These are phyloP conservation scores for Saimiri boliviensis DNA, from an alignment of 2,113 vertebrate genomes.

Conservation along the genomic window DNA sequence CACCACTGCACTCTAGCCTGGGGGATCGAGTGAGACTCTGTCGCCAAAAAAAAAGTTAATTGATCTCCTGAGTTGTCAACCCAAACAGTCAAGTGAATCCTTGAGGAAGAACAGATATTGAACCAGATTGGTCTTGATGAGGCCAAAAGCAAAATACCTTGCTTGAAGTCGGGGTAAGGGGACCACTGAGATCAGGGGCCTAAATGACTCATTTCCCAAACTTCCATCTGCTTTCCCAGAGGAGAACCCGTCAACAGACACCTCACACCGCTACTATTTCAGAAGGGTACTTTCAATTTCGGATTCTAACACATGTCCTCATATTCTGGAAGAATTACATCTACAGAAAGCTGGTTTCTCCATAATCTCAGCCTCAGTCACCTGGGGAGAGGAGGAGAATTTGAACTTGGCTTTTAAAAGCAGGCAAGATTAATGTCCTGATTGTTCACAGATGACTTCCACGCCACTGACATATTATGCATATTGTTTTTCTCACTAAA, in stretches of 20 bases:
- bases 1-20: too few species aligned
- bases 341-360: background rate
- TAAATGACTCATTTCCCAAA: background rate
- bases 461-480: background rate
- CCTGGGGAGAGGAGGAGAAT: background rate
- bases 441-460: background rate
- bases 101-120: background rate
- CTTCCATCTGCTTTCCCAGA: background rate
- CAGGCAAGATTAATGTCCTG: background rate
- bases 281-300: background rate
- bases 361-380: background rate
- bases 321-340: background rate
- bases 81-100: background rate
- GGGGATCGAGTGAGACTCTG: fast-evolving
- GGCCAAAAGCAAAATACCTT: background rate
- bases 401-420: background rate
- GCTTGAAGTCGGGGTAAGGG: background rate
- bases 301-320: background rate
- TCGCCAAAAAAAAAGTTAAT: too few species aligned
- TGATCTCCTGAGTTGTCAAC: background rate
- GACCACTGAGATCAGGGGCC: background rate
- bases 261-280: background rate
- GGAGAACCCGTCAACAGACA: background rate
- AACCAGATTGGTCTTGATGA: background rate
- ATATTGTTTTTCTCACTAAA: background rate